Conservation (phyloP, 2,888 invertebrate genomes). For the Ectropis crepuscularia region DNA sequence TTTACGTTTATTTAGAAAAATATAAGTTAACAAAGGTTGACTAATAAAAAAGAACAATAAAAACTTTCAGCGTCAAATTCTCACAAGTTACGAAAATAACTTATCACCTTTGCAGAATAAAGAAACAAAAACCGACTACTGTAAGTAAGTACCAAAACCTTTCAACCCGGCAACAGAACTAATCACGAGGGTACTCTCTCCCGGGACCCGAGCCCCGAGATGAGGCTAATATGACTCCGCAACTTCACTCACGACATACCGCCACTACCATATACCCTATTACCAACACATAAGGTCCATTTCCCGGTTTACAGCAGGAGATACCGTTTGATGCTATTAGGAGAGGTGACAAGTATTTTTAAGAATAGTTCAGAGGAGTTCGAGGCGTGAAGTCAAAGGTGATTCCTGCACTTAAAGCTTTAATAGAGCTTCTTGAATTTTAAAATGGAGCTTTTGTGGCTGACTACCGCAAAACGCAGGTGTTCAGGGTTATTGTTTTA, state of each 20-base stretch:
- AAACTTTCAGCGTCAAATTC: too few relatives aligned
- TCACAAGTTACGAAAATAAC: too few relatives aligned
- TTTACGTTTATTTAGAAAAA: too few relatives aligned
- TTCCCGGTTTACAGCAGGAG: constrained; percentile 6
- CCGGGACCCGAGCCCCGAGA: constrained; percentile 68
- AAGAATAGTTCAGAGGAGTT: constrained; percentile 35
- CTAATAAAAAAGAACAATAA: too few relatives aligned
- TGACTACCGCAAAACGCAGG: constrained; percentile 4
- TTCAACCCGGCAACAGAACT: constrained; percentile 51
- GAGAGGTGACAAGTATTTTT: constrained; percentile 44
- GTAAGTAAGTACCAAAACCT: constrained; percentile 55
- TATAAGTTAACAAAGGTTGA: too few relatives aligned
- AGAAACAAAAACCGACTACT: background rate
- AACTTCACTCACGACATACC: constrained; percentile 53
- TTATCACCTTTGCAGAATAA: background rate
- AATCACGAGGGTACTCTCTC: constrained; percentile 68
- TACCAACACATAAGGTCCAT: constrained; percentile 21
- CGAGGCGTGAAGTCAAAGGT: constrained; percentile 29
- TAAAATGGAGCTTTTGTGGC: constrained; percentile 6
- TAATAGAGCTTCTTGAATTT: constrained; percentile 4
- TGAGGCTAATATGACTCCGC: constrained; percentile 80
- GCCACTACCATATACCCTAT: constrained; percentile 19
- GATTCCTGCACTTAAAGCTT: constrained; percentile 14
- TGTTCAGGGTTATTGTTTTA: constrained; percentile 1
- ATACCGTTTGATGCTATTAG: constrained; percentile 36